These are phyloP conservation scores for Tauraco hartlaubi DNA, from an alignment of 2,797 vertebrate species.

Conservation along the genomic window DNA sequence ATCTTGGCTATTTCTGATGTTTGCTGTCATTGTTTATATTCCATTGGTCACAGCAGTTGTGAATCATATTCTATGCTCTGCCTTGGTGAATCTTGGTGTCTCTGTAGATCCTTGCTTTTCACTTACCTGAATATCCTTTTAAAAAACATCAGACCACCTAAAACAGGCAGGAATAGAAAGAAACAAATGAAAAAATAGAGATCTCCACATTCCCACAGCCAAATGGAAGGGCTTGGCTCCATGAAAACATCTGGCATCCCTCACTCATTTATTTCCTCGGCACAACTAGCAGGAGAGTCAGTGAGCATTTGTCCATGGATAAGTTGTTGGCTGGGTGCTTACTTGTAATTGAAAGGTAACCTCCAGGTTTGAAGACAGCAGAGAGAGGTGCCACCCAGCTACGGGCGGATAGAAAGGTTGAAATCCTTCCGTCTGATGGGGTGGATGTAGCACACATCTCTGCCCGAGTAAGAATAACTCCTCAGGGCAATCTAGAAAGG, in stretches of 20 bases:
- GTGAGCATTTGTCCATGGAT: neutral
- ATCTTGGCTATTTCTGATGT: neutral
- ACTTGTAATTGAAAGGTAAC: neutral
- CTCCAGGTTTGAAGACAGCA: neutral
- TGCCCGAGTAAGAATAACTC: neutral
- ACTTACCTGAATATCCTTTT: neutral
- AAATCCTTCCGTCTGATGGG: neutral
- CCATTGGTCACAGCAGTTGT: neutral
- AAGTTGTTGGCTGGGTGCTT: fast-evolving
- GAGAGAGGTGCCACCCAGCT: neutral
- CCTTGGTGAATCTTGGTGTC: neutral
- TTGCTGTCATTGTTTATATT: neutral
- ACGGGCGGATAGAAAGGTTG: neutral
- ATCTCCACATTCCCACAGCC: neutral
- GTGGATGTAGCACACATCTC: neutral
- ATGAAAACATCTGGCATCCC: neutral
- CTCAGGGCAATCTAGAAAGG: neutral
- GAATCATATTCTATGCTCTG: neutral
- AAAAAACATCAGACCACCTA: neutral
- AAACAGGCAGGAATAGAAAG: neutral
- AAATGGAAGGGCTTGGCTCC: neutral
- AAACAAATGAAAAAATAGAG: fast-evolving
- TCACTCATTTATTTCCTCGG: neutral
- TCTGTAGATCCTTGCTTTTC: neutral
- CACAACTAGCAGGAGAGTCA: neutral